Base-by-base conservation (phyloP, 2,888 invertebrate species). In the Lepidonotus clava region DNA sequence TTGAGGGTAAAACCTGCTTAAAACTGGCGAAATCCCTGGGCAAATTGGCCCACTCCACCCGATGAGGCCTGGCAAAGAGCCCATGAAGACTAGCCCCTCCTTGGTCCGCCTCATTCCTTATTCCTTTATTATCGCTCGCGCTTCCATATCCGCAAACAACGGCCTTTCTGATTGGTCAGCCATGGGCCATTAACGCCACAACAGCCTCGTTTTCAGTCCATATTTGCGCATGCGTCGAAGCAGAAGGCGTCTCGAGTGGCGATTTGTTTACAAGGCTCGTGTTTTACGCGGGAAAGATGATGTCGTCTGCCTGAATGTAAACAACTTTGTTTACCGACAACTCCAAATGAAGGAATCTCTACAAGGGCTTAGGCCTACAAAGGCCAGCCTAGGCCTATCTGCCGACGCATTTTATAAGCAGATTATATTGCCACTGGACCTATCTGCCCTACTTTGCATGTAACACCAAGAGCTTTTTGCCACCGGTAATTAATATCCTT, bases 101-200 rank as follows among this genome's bases (percentile, higher is more conserved):
- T 38, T 36, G 40, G 38, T 18, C 76, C 76, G 38, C 40, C 76
- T 76, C 38, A 40, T 34, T 28, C n/a, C 36, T 76, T 36, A n/a
- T 40, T 38, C 76, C 38, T 38, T 14, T 24, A 76, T 34, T 76
- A 24, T 76, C 76, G 76, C 38, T 40, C 76, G 21, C 36, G 40
- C 76, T 76, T 38, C 76, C 76, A 24, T 40, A 76, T 76, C 76
- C 76, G 21, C 36, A 18, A 36, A 40, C 76, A 40, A 36, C 76
- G 76, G 36, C 76, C 76, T 61, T 24, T 28, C 4, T 61, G 61
- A 61, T 61, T 40, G 76, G 76, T 76, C 76, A 76, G 8, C 40
- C 76, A 76, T 76, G 76, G 76, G 40, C 36, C 76, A 76, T 76
- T 76, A 76, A 34, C 76, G 14, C 76, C 38, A 76, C 76, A 76